Base-by-base conservation (phyloP, 1,140 invertebrate species). In the Drosophila seguyi region DNA sequence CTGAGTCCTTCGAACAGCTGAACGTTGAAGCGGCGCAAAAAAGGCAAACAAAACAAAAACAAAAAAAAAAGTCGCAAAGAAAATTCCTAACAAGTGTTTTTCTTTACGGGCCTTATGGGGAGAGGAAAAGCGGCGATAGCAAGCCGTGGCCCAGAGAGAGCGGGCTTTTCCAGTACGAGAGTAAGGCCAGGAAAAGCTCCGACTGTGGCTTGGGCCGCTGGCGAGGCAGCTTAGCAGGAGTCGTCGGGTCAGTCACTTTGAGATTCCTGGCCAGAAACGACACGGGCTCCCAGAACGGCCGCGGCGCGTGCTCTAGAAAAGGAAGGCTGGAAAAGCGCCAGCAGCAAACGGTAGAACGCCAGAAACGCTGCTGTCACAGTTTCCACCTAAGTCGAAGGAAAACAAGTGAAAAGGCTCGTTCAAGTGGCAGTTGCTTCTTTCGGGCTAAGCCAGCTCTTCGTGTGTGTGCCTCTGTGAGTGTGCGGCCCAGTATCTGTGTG, bases 41-140 rank as follows among this genome's bases (percentile, higher is more conserved):
- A 85, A 48, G 60, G 14, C 8, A 56, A 45, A 45, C 34, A 20
- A 39, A 41, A 18, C 14, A 25, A 38, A 41, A 62, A 16, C 34
- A 4, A 39, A 6, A 55, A 29, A 60, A 44, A 52, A 52, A 66
- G 57, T n/a, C 18, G 61, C 48, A 86, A 78, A 76, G 65, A 71
- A 87, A 87, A 80, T 84, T 78, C 81, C 72, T 88, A 87, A 87
- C 84, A 87, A 87, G 84, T 87, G 84, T 87, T 87, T 88, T 78
- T 77, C 75, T 84, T 82, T 88, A 44, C 75, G 44, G 25, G 22
- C 29, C 29, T 8, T 14, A 38, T 47, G 34, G 20, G 47, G 31
- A 42, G 47, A 60, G 53, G 48, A 50, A 50, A 56, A 20, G 36
- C 18, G 47, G 16, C 18, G 60, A 65, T 77, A 50, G 52, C 53